Conservation (phyloP, 53 echinoderm and acorn worm genomes). For the Echinarachnius parma region DNA sequence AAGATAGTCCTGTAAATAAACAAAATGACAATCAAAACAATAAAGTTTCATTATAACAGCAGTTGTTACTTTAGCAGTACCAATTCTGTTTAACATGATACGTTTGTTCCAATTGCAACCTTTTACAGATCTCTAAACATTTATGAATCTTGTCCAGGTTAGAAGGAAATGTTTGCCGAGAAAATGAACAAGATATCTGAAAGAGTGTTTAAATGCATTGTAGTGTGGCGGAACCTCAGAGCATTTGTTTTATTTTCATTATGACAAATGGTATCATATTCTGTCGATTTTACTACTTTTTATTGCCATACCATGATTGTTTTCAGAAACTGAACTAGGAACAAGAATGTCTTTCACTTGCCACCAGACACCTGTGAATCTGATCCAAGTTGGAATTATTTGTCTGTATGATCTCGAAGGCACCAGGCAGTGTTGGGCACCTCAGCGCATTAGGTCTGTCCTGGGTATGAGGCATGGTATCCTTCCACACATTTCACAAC, state of each 20-base stretch:
- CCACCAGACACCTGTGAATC: conserved; percentile 88
- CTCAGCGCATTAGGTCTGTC: conserved; percentile 88
- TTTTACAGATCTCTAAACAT: conserved; percentile 68
- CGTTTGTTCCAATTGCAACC: neutral
- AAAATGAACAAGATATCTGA: conserved; percentile 79
- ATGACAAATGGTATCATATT: conserved; percentile 80
- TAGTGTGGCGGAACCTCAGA: conserved; percentile 51
- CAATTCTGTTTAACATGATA: no score
- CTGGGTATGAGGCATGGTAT: conserved; percentile 84
- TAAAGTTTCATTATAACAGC: no score
- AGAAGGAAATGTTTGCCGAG: conserved; percentile 69
- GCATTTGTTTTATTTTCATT: conserved; percentile 91
- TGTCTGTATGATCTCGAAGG: conserved; percentile 77
- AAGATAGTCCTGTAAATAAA: conserved; percentile 72
- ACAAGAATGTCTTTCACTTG: conserved; percentile 5
- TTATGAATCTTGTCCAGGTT: conserved; percentile 86
- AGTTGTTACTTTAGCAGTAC: no score
- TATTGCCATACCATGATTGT: no score
- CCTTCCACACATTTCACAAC: conserved; percentile 89
- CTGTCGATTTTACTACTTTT: conserved; percentile 82
- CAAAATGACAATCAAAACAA: no score
- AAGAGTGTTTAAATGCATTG: conserved; percentile 25
- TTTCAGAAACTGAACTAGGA: neutral
- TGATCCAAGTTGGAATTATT: conserved; percentile 88
- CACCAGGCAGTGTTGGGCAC: conserved; percentile 77